Conservation (phyloP, 92 coral and sea anemone genomes). For the Paramuricea clavata region DNA sequence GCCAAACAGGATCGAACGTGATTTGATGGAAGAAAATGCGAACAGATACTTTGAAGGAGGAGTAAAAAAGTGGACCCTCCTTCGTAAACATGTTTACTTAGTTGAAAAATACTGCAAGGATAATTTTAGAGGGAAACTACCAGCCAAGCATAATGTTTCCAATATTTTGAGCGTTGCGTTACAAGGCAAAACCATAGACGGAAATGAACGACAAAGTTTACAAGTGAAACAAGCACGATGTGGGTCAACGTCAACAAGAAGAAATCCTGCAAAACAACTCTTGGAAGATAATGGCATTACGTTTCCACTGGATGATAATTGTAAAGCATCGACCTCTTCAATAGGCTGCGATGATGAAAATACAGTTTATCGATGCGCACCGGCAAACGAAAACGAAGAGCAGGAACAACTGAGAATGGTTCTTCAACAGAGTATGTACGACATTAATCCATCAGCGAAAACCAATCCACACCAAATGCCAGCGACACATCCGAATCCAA, state of each 20-base stretch:
- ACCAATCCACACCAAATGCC: neutral
- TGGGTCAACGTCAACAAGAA: neutral
- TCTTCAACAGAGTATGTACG: slow-evolving; percentile 51
- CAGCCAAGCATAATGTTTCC: slow-evolving; percentile 56
- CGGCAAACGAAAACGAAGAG: slow-evolving; percentile 51
- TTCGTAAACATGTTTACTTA: slow-evolving; percentile 31
- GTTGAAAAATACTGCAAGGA: slow-evolving; percentile 27
- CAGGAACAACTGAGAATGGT: slow-evolving; percentile 56
- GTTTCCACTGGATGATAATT: neutral
- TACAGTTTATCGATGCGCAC: slow-evolving; percentile 44
- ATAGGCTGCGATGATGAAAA: neutral
- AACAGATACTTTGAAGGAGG: slow-evolving; percentile 33
- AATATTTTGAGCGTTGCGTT: slow-evolving; percentile 28
- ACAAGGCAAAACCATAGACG: no score
- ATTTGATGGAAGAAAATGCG: slow-evolving; percentile 44
- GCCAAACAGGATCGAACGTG: slow-evolving; percentile 54
- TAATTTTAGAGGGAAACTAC: slow-evolving; percentile 12
- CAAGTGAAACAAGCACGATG: neutral
- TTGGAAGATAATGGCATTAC: neutral
- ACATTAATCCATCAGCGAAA: neutral
- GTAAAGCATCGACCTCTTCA: neutral
- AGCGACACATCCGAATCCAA: neutral
- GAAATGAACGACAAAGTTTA: neutral
- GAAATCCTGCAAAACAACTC: neutral
- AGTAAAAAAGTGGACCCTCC: slow-evolving; percentile 19